phyloP scores from a whole-genome alignment of 1,140 invertebrate species.

The Fopius arisanus region DNA sequence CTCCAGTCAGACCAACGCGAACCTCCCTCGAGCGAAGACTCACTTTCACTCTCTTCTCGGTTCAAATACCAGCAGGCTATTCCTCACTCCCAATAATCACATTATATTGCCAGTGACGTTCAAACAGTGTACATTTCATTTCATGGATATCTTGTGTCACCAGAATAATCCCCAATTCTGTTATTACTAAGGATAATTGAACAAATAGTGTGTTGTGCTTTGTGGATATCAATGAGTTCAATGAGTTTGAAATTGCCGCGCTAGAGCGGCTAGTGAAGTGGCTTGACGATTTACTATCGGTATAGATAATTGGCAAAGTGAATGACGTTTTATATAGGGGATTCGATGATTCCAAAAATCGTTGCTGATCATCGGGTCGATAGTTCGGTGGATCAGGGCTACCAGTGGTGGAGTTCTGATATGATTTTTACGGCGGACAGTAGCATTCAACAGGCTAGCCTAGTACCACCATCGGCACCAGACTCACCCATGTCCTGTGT shows the following conservation, averaged over 20 bases:
- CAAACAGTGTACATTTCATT: background rate
- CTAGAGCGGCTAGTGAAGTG: slow-evolving; percentile 36
- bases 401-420: slow-evolving; percentile 6
- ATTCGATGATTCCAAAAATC: slow-evolving; percentile 17
- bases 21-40: slow-evolving; percentile 64
- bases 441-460: slow-evolving; percentile 46
- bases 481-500: slow-evolving; percentile 46
- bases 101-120: background rate
- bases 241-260: background rate
- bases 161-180: no score
- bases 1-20: slow-evolving; percentile 63
- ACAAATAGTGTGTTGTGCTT: slow-evolving; percentile 17
- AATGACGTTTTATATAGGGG: slow-evolving; percentile 16
- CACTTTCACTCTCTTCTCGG: slow-evolving; percentile 60
- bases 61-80: slow-evolving; percentile 2
- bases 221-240: background rate
- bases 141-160: background rate
- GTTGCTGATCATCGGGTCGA: slow-evolving; percentile 9
- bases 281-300: slow-evolving; percentile 8
- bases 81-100: no score
- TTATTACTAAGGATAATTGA: no score
- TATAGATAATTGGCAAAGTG: background rate
- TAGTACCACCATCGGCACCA: slow-evolving; percentile 31
- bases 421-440: slow-evolving; percentile 61
- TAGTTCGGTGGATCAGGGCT: slow-evolving; percentile 8